These are phyloP conservation scores for Protobothrops mucrosquamatus DNA, from an alignment of 2,113 vertebrate genomes.

Conservation along the genomic window DNA sequence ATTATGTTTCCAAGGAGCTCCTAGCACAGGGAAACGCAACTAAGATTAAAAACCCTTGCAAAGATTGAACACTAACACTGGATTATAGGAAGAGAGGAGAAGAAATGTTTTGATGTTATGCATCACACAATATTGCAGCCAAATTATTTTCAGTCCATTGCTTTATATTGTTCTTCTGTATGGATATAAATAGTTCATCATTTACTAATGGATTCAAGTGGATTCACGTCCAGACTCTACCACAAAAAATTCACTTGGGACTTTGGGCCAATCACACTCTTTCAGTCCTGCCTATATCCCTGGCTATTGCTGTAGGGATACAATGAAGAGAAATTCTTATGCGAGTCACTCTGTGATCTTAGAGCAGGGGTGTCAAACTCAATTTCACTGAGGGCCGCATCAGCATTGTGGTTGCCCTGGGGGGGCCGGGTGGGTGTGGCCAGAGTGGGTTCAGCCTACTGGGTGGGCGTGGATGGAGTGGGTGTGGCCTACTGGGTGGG, in stretches of 20 bases:
- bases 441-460: no score
- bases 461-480: no score
- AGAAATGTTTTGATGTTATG: neutral
- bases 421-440: no score
- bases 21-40: neutral
- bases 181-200: neutral
- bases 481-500: no score
- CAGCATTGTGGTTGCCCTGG: no score
- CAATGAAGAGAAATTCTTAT: neutral
- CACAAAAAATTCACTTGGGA: neutral
- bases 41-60: neutral
- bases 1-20: neutral
- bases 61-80: neutral
- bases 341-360: neutral
- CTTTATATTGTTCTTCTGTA: neutral
- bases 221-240: neutral
- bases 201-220: neutral
- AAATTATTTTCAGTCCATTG: neutral
- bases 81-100: neutral
- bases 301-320: neutral
- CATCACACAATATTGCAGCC: neutral
- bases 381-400: no score
- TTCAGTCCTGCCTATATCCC: neutral
- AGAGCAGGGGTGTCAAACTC: no score
- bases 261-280: neutral